These are phyloP conservation scores for Caloenas nicobarica DNA, from an alignment of 2,113 vertebrate species.

Conservation along the genomic window DNA sequence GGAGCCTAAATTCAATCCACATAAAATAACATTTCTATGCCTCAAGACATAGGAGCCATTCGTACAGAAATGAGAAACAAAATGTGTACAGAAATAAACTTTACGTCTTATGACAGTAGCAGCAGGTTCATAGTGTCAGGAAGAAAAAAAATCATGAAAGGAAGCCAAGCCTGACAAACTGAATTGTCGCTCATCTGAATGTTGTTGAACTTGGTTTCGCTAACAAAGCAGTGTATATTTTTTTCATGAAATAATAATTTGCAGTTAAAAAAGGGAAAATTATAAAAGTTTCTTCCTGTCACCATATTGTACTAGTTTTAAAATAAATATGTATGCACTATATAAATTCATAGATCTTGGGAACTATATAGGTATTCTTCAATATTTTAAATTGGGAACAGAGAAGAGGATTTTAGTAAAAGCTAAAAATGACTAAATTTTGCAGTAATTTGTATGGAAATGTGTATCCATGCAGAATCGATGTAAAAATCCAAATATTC, in stretches of 20 bases:
- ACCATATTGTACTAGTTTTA: not conserved
- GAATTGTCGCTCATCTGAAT: slow-evolving; percentile 26
- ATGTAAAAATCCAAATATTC: not conserved
- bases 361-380: not conserved
- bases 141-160: slow-evolving; percentile 37
- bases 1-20: slow-evolving; percentile 4
- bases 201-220: slow-evolving; percentile 8
- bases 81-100: slow-evolving; percentile 50
- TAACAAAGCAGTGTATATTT: not conserved
- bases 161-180: slow-evolving; percentile 46
- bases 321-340: not conserved
- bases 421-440: not conserved
- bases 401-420: not conserved
- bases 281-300: not conserved
- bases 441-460: not conserved
- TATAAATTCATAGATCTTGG: not conserved
- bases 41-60: slow-evolving; percentile 37
- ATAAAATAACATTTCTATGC: slow-evolving; percentile 16
- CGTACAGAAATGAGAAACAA: slow-evolving; percentile 45
- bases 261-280: not conserved
- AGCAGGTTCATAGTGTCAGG: slow-evolving; percentile 55
- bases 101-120: slow-evolving; percentile 52
- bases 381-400: not conserved
- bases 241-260: not conserved
- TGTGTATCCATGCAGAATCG: not conserved